Evolutionary conservation across 1,140 invertebrate species (phyloP), one percentile per base, ranked within the genome.

Genomic region (Polypedilum pembai): DNA sequence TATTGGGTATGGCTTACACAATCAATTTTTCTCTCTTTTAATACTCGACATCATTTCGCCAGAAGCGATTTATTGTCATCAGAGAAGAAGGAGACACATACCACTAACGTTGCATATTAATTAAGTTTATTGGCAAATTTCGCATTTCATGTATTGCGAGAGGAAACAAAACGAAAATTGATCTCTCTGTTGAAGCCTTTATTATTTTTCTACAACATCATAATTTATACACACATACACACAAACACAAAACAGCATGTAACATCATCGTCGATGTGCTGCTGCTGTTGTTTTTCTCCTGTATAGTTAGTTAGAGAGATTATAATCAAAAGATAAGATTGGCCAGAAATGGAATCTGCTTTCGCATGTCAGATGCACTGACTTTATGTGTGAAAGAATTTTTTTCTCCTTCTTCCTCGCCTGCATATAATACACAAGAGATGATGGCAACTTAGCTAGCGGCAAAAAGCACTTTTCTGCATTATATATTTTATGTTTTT

Each of bases 31-130:
- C 41, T 45, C 15, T 45, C n/a, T n/a, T 33, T 33, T 3, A 33
- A 33, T 33, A 33, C 1, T 33, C 24, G 24, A 33, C 24, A 33
- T 56, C 12, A 56, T 56, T 33, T 33, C 15, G 45, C 45, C 45
- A 56, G 45, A 56, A 56, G 45, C 45, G 45, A 56, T 56, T 56
- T 56, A 56, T 56, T 56, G 45, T 56, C 45, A 56, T 56, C 45
- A 56, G 24, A 33, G 24, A 5, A 33, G n/a, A 33, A 33, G 12
- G 12, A 56, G 45, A 12, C 45, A 56, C 45, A 56, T n/a, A 56
- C 12, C 4, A 12, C 45, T 56, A 4, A 56, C 4, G n/a, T n/a
- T 56, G 45, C 45, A 56, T 56, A 56, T 56, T 56, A 56, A 56
- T 56, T 56, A 56, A 56, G 15, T 56, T 56, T 56, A 56, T 56